Evolutionary conservation across 2,113 vertebrate genomes (phyloP).

Genomic region (Callospermophilus lateralis): DNA sequence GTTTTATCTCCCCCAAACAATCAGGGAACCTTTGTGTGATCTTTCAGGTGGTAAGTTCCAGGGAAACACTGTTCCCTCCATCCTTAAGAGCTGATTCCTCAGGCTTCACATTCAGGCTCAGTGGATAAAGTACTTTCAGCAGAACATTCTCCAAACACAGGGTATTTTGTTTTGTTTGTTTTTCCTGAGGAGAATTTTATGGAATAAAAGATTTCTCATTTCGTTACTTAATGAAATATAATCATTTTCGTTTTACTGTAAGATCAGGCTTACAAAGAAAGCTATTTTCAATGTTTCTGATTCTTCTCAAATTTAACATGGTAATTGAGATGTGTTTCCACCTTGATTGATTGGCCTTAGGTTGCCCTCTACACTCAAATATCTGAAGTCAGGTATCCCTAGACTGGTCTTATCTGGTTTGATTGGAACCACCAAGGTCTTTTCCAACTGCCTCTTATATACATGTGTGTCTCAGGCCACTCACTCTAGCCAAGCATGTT

Average conservation of each 20-base stretch:
- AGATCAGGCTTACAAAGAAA: neutral
- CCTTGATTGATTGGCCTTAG: neutral
- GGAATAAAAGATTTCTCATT: slow-evolving; percentile 29
- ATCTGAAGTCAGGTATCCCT: neutral
- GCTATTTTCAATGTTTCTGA: neutral
- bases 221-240: slow-evolving; percentile 16
- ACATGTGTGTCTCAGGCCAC: neutral
- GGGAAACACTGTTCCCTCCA: neutral
- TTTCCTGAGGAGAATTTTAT: neutral
- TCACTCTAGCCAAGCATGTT: neutral
- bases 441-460: neutral
- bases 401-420: neutral
- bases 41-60: neutral
- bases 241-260: neutral
- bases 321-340: neutral
- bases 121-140: neutral
- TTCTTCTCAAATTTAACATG: neutral
- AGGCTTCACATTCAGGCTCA: neutral
- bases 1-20: neutral
- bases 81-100: neutral
- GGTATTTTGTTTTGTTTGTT: neutral
- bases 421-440: neutral
- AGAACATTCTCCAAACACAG: neutral
- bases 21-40: neutral
- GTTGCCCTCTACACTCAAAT: too few relatives aligned